A percentile compares a stretch with the other conserved stretches of the same genome.
Conservation (phyloP, 2,113 vertebrate species). For the Micromys minutus region DNA sequence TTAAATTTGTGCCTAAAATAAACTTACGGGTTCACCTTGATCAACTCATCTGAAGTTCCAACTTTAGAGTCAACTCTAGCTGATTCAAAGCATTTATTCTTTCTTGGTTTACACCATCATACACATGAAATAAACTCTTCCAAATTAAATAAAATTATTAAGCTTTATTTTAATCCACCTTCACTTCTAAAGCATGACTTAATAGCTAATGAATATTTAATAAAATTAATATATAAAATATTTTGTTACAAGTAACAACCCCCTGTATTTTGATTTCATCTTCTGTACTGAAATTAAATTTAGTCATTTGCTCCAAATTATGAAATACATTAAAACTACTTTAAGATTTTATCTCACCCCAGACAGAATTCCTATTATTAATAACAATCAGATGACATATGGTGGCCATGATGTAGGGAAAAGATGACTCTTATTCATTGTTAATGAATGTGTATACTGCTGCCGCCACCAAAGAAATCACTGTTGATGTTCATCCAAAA, state of each 20-base stretch:
- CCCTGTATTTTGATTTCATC: background rate
- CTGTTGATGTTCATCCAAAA: background rate
- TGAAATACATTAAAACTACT: background rate
- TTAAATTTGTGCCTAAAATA: background rate
- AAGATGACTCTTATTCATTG: background rate
- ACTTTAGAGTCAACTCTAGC: background rate
- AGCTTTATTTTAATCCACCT: background rate
- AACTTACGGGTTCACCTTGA: background rate
- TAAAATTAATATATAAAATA: background rate
- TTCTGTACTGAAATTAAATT: background rate
- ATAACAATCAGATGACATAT: background rate
- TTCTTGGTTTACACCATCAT: background rate
- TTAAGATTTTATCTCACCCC: background rate
- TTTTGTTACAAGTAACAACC: background rate
- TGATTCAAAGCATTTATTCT: background rate
- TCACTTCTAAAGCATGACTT: background rate
- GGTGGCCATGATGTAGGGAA: background rate
- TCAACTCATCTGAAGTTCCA: background rate
- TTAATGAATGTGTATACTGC: background rate
- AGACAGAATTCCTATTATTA: background rate
- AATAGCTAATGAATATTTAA: background rate
- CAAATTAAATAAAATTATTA: background rate
- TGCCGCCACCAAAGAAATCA: background rate
- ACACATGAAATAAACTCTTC: background rate
- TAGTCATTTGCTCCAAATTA: background rate